Evolutionary conservation across 1,140 invertebrate genomes (phyloP).

Genomic region (Drosophila suzukii): DNA sequence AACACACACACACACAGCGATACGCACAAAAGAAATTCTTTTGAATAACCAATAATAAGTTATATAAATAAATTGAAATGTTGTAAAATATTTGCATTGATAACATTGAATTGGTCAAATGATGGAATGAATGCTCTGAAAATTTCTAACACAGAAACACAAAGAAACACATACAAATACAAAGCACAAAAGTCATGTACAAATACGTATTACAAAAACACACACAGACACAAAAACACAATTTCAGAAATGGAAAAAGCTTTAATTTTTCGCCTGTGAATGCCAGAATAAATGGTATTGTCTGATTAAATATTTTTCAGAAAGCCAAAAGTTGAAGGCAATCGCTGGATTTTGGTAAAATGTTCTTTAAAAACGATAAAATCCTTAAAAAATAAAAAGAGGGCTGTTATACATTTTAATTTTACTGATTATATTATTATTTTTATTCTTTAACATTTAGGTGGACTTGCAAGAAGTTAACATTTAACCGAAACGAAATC

Average conservation of each 20-base stretch:
- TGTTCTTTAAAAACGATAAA: not conserved
- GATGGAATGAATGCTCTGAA: conserved; percentile 43
- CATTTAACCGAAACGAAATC: conserved; percentile 1
- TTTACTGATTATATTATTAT: not conserved
- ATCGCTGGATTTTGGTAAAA: conserved; percentile 3
- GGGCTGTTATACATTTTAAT: not conserved
- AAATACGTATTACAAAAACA: conserved; percentile 32
- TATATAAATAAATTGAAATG: conserved; percentile 38
- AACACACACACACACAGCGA: conserved; percentile 18
- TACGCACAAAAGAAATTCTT: conserved; percentile 24
- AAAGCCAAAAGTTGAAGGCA: conserved; percentile 14
- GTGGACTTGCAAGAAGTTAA: not conserved
- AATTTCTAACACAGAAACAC: conserved; percentile 31
- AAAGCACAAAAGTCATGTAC: conserved; percentile 15
- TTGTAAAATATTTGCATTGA: conserved; percentile 55
- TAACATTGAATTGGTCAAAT: conserved; percentile 61
- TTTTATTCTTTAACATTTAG: not conserved
- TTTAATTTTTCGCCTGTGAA: conserved; percentile 51
- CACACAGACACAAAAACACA: conserved; percentile 25
- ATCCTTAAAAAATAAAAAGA: too few species aligned
- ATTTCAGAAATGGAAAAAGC: conserved; percentile 31
- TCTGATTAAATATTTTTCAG: conserved; percentile 18
- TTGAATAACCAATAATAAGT: conserved; percentile 29
- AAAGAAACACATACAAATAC: conserved; percentile 25
- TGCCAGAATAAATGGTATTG: conserved; percentile 34